Evolutionary conservation across 2,888 invertebrate species (phyloP), one percentile per base, ranked within the genome.

Genomic region (Drosophila kokeensis): DNA sequence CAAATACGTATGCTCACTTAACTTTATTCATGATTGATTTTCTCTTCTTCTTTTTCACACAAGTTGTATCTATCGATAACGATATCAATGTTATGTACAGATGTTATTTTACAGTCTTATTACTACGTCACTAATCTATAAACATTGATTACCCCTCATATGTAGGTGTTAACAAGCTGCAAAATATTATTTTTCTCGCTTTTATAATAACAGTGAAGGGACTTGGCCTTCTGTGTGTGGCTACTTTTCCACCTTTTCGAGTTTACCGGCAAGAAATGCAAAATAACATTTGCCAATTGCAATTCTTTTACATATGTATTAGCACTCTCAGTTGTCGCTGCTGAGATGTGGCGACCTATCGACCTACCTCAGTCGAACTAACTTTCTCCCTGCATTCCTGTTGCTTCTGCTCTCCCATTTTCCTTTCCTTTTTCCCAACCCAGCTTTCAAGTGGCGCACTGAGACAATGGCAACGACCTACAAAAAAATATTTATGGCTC

Each of bases 401-500:
- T 48, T 45, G 57, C 61, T 38, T 13, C 30, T 21, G 21, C 29
- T 10, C n/a, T 5, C 13, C 40, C 30, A 15, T 27, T 45, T 24
- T 45, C 24, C 8, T 45, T 45, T 15, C 29, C 40, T 1, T 21
- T 21, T 15, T 6, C 15, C 18, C 40, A 15, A 4, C 59, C 42
- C 62, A 40, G 52, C 36, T n/a, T 60, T 54, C 65, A 77, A 81
- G 76, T 73, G 78, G 73, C 75, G 75, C 73, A 80, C 66, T 81
- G 76, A 78, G 78, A 72, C 71, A 79, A 61, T 58, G 71, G 42
- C 71, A 57, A 61, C 79, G 77, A 80, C 79, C 78, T 73, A 81
- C 81, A 79, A 77, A 83, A 74, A 81, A 69, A 81, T 81, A 82
- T 82, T 82, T 82, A 82, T 83, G 65, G 82, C 81, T 79, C 72